These are phyloP conservation scores for Gasteruption jaculator DNA, from an alignment of 2,888 invertebrate genomes.

Conservation along the genomic window DNA sequence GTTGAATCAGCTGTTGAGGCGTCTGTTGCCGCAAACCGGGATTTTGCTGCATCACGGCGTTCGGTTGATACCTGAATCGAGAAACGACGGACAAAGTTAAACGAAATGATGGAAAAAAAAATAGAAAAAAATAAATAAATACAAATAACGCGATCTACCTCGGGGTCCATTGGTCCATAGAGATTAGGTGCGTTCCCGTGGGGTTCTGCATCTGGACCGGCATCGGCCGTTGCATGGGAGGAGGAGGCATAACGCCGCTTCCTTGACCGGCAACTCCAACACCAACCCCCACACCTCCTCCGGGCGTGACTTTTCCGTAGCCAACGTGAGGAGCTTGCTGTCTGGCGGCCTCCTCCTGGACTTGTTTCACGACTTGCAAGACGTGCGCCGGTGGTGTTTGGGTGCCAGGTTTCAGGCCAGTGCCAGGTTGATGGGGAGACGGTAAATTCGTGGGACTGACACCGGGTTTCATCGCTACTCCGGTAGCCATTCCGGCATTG, in stretches of 20 bases:
- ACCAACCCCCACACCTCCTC: slow-evolving; percentile 44
- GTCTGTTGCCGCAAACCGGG: slow-evolving; percentile 47
- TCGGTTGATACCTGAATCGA: slow-evolving; percentile 49
- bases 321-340: slow-evolving; percentile 77
- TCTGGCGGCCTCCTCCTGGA: slow-evolving; percentile 87
- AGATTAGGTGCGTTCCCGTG: slow-evolving; percentile 45
- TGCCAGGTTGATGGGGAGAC: slow-evolving; percentile 57
- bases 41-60: slow-evolving; percentile 50
- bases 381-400: slow-evolving; percentile 77
- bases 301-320: slow-evolving; percentile 71
- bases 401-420: slow-evolving; percentile 65
- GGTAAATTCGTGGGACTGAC: slow-evolving; percentile 48
- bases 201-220: slow-evolving; percentile 55
- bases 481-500: slow-evolving; percentile 56
- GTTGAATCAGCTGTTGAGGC: slow-evolving; percentile 54
- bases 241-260: slow-evolving; percentile 56
- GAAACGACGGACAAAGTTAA: no score
- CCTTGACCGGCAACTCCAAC: slow-evolving; percentile 53
- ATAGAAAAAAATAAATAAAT: slow-evolving; percentile 13
- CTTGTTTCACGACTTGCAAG: slow-evolving; percentile 78
- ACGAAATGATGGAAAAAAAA: slow-evolving; percentile 14
- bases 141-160: slow-evolving; percentile 28
- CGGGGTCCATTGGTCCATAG: slow-evolving; percentile 53
- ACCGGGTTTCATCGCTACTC: slow-evolving; percentile 56
- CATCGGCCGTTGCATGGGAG: slow-evolving; percentile 56